Percentiles rank a stretch among this genome's conserved stretches.
Evolutionary conservation across 2,797 vertebrate species (phyloP).

Genomic region (Myiothlypis chrysogaster): DNA sequence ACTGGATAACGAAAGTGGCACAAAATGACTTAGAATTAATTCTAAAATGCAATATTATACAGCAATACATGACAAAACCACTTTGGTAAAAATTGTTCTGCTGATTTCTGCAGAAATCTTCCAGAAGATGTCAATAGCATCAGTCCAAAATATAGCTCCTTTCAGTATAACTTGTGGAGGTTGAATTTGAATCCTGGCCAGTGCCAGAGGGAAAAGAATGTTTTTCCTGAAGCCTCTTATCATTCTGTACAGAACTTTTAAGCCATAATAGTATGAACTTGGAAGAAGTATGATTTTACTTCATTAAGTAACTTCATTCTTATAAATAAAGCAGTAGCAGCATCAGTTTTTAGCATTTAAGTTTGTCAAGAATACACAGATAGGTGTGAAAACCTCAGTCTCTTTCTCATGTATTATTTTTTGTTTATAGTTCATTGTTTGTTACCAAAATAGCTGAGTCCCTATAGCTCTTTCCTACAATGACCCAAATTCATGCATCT

Average conservation of each 20-base stretch:
- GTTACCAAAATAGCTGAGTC: not conserved
- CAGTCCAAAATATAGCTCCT: not conserved
- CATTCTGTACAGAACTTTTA: not conserved
- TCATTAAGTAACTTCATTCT: not conserved
- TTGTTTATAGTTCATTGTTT: not conserved
- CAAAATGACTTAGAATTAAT: not conserved
- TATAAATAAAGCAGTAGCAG: not conserved
- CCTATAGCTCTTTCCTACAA: not conserved
- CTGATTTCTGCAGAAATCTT: not conserved
- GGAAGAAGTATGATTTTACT: not conserved
- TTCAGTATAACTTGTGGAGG: not conserved
- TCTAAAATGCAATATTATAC: not conserved
- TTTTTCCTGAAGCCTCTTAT: not conserved
- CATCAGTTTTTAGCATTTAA: not conserved
- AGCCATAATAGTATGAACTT: not conserved
- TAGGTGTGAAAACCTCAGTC: not conserved
- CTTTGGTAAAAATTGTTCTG: not conserved
- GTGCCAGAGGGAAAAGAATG: not conserved
- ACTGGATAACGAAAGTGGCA: not conserved
- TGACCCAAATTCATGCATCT: not conserved
- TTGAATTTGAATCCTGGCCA: not conserved
- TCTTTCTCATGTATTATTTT: not conserved
- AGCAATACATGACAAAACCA: not conserved
- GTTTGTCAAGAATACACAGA: not conserved
- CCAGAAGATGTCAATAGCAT: not conserved